Evolutionary conservation across 53 echinoderm and acorn worm genomes (phyloP).

Genomic region (Paracentrotus lividus): DNA sequence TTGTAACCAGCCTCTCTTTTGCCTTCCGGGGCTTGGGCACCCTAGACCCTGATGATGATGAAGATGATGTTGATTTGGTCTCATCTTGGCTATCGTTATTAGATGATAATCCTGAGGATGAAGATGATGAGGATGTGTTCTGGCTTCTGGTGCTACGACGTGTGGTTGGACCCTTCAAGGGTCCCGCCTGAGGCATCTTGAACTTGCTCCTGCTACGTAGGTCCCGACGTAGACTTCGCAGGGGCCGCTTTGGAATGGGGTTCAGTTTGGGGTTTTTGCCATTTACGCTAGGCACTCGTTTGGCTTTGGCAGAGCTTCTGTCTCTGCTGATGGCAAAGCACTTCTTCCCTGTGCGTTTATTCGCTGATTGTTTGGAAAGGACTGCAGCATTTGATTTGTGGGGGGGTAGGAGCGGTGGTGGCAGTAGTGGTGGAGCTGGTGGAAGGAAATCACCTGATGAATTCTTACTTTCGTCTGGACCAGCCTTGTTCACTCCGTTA

Average conservation of each 20-base stretch:
- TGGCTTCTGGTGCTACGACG: conserved; percentile 44
- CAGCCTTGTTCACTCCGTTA: background rate
- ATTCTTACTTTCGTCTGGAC: conserved; percentile 48
- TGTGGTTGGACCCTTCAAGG: background rate
- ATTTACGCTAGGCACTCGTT: conserved; percentile 35
- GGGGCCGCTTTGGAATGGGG: conserved; percentile 51
- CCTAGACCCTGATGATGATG: background rate
- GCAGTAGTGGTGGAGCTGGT: conserved; percentile 37
- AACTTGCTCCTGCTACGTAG: conserved; percentile 67
- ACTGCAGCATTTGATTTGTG: conserved; percentile 61
- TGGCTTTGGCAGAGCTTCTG: conserved; percentile 8
- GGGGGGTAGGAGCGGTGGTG: background rate
- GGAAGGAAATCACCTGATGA: background rate
- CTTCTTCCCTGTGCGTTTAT: conserved; percentile 34
- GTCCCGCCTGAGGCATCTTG: conserved; percentile 43
- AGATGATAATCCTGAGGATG: conserved; percentile 38
- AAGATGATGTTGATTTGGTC: conserved; percentile 46
- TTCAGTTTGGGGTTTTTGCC: conserved; percentile 49
- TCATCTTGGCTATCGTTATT: conserved; percentile 64
- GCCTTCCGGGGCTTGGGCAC: conserved; percentile 3
- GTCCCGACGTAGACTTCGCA: conserved; percentile 49
- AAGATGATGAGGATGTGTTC: conserved; percentile 9
- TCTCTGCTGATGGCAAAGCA: conserved; percentile 46
- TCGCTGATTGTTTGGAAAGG: conserved; percentile 4
- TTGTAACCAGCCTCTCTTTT: background rate